Evolutionary conservation across 2,888 invertebrate genomes (phyloP), one percentile per base, ranked within the genome.

Genomic region (Drosophila recens): DNA sequence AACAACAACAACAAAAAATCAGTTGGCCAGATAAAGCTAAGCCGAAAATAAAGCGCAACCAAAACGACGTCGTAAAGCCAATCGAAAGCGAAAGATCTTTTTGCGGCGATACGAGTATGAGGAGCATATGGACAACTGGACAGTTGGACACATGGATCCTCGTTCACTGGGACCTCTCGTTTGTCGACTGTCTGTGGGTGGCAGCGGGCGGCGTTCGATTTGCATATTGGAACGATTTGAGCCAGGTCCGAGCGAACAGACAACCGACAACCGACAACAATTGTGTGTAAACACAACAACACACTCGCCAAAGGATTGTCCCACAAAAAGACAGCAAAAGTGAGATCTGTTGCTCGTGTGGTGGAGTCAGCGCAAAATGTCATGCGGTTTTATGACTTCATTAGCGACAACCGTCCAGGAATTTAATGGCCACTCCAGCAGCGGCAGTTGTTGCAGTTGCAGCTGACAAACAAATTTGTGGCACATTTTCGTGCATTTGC

Each of bases 381-480:
- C 91, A 91, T 92, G 91, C 86, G 85, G 89, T 87, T 92, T 91
- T 90, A 91, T 91, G 91, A 92, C 91, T 91, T 91, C 92, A 91
- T 91, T 91, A 91, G 92, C 85, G 84, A 80, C 75, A 86, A 70
- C 59, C 67, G 53, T 64, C 64, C 65, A 71, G 82, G 85, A 85
- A 82, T 82, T 84, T 84, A 82, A 82, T 85, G 81, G 82, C 56
- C 82, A 57, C 52, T 51, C 43, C 65, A 64, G 57, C 62, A 64
- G 57, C 62, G 57, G 38, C 62, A 40, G 36, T 13, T 56, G 33
- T 30, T 43, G 33, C 27, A 15, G 33, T 43, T 64, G 38, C n/a
- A 38, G 46, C n/a, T 42, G 65, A 59, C 89, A 70, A 86, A 89
- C 84, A 84, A 84, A 84, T 84, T 84, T 89, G 87, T 54, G 84